Percentiles rank a stretch among this genome's conserved stretches.
These are phyloP conservation scores for Acanthoscelides obtectus DNA, from an alignment of 2,888 invertebrate genomes.

Conservation along the genomic window DNA sequence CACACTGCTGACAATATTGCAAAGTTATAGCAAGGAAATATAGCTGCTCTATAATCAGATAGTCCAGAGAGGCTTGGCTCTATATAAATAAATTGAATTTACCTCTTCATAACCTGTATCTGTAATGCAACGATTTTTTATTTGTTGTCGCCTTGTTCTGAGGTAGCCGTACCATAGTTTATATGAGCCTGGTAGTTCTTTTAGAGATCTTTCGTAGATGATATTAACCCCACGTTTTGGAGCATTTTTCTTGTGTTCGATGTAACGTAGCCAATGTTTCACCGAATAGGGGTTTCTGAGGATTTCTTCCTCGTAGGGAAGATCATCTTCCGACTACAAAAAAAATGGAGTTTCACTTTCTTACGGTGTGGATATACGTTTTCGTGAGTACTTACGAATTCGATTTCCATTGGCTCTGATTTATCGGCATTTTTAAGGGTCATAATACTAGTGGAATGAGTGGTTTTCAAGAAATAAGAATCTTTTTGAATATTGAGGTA, in stretches of 20 bases:
- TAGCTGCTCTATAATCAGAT: too few relatives aligned
- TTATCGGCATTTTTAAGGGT: background rate
- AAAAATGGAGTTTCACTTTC: constrained; percentile 8
- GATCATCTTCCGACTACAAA: constrained; percentile 83
- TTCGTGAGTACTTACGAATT: constrained; percentile 13
- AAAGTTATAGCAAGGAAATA: too few relatives aligned
- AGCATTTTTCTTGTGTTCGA: constrained; percentile 89
- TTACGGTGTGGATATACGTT: background rate
- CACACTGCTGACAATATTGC: too few relatives aligned
- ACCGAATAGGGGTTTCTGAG: constrained; percentile 95
- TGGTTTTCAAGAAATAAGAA: too few relatives aligned
- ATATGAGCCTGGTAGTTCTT: constrained; percentile 95
- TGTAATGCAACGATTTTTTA: constrained; percentile 74
- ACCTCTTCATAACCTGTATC: constrained; percentile 89
- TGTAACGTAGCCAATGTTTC: constrained; percentile 96
- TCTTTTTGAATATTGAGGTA: too few relatives aligned
- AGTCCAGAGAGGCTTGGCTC: too few relatives aligned
- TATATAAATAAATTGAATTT: too few relatives aligned
- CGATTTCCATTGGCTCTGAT: constrained; percentile 19
- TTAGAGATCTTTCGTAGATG: constrained; percentile 93
- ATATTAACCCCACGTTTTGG: constrained; percentile 80
- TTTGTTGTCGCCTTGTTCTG: constrained; percentile 76
- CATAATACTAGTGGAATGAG: background rate
- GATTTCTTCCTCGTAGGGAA: constrained; percentile 98
- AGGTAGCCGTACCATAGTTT: constrained; percentile 95